Evolutionary conservation across 2,888 invertebrate genomes (phyloP), one percentile per base, ranked within the genome.

Genomic region (Halictus ligatus): DNA sequence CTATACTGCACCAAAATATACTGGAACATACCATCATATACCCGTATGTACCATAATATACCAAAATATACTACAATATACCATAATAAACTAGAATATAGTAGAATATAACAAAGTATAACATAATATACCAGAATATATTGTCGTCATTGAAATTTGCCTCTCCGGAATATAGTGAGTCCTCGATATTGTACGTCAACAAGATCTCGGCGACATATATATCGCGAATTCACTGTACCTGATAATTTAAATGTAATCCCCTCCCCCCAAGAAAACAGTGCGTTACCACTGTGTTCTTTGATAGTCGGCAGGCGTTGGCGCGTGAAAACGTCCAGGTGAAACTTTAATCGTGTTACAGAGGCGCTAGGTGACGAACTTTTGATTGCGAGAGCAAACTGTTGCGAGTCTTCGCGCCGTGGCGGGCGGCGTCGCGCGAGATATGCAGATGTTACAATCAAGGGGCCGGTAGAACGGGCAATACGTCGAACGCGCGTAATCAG

Each of bases 371-470:
- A 21, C 46, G 75, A 83, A 84, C 78, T 84, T 83, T 83, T 84
- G 83, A 84, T 84, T 83, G 58, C 50, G 58, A 78, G 48, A 13
- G 84, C 79, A 64, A 75, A 75, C 80, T 80, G 64, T 80, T 25
- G 79, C 75, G 75, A 79, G 86, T 64, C 75, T 77, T 85, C 67
- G 35, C n/a, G 60, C 67, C 80, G 82, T 83, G 79, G 79, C 58
- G 25, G 5, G 21, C 58, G 25, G 67, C 78, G 75, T 25, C 12
- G 40, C 73, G 54, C 83, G 75, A 75, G 85, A 80, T 85, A 86
- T 85, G 85, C 85, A 85, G 86, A 85, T 80, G 86, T 75, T 13
- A 87, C 87, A 87, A 87, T 87, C 87, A 87, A 79, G 73, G 77
- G 82, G 54, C 84, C 54, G 82, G 83, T 64, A 58, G 67, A 72